Base-by-base conservation (phyloP, 2,113 vertebrate species). In the Pipra filicauda region DNA sequence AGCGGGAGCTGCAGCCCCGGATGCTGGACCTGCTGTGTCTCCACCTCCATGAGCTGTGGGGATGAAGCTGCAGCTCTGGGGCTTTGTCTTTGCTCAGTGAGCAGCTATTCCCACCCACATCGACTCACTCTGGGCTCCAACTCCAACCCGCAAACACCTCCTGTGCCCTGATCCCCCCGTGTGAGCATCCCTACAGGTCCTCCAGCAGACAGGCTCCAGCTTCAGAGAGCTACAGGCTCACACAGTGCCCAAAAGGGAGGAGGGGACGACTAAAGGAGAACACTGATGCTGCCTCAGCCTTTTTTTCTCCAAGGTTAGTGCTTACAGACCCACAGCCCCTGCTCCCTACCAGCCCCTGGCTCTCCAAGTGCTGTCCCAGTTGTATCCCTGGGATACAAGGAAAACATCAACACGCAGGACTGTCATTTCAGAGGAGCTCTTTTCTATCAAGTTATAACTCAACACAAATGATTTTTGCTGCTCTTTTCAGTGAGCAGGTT, bases 131-230 rank as follows among this genome's bases (percentile, higher is more conserved):
- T 3, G 1, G 30, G 64, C 58, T 69, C 59, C 7, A 15, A 5
- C 37, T 15, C 3, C 62, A 8, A 3, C 35, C 67, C 7, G 22
- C 66, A 54, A 23, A 8, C 5, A 18, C 10, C n/a, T 35, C 61
- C 71, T 0, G 0, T 23, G 62, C 41, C 57, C 4, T 0, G 2
- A 8, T 17, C 35, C 69, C 17, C 31, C 6, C 4, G 0, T 2
- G 31, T 19, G 1, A 41, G 15, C 3, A 27, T 3, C 82, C 61
- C 73, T 5, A 3, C 0, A 0, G 44, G 14, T 4, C 10, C 23
- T 33, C 23, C 49, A 5, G 59, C 1, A 24, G 52, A 5, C 33
- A 21, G 43, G 15, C 57, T 31, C 11, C 41, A 65, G 35, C 77
- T 15, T 10, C 2, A 8, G 26, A 13, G 55, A 59, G 64, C 57